Evolutionary conservation across 2,797 vertebrate species (phyloP).

Genomic region (Rhinophrynus dorsalis): DNA sequence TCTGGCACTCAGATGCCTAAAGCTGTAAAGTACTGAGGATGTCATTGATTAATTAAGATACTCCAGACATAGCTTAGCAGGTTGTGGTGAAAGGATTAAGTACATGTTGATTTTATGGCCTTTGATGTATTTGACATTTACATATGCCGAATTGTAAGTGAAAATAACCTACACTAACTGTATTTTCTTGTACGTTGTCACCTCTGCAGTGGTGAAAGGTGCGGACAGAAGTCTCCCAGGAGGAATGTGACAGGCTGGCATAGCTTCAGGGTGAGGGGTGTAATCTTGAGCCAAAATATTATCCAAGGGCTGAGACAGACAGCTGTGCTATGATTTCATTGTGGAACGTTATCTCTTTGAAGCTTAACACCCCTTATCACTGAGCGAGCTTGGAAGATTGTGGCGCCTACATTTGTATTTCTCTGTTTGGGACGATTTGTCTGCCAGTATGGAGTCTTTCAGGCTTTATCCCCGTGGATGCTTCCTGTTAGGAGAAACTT

Average conservation of each 20-base stretch:
- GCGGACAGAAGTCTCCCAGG: conserved; percentile 31
- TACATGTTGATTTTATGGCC: too few species aligned
- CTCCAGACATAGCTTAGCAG: too few species aligned
- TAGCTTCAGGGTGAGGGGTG: neutral
- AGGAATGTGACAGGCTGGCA: conserved; percentile 25
- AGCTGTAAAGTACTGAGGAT: too few species aligned
- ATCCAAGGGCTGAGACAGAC: conserved; percentile 17
- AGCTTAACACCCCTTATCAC: conserved; percentile 46
- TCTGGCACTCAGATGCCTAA: too few species aligned
- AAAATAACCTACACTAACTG: neutral
- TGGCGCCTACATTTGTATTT: conserved; percentile 36
- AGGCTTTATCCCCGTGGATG: too few species aligned
- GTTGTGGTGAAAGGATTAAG: too few species aligned
- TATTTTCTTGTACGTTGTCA: conserved; percentile 18
- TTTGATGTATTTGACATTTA: neutral
- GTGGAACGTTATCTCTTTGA: conserved; percentile 39
- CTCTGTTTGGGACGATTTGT: neutral
- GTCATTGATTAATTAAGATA: too few species aligned
- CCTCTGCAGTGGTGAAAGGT: conserved; percentile 34
- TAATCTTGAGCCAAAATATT: conserved; percentile 31
- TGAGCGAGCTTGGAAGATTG: conserved; percentile 8
- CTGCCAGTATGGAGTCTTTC: neutral
- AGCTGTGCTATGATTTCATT: conserved; percentile 42
- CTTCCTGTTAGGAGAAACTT: too few species aligned
- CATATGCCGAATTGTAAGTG: neutral